A percentile compares a stretch with the other conserved stretches of the same genome.
These are phyloP conservation scores for Poecilia velifera DNA, from an alignment of 2,797 vertebrate genomes.

Conservation along the genomic window DNA sequence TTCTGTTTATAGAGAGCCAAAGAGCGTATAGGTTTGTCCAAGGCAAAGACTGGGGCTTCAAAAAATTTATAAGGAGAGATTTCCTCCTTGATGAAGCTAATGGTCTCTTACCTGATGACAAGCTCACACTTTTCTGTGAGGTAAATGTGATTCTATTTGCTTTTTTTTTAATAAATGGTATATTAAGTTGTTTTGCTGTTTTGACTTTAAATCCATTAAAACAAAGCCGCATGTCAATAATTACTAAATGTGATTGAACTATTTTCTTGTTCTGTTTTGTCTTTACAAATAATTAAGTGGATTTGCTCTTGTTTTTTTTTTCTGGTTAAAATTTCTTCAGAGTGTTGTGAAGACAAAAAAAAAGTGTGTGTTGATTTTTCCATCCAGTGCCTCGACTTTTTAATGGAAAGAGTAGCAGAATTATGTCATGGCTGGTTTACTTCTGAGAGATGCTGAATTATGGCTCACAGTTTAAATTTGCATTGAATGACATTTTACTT, in stretches of 20 bases:
- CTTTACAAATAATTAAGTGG: not conserved
- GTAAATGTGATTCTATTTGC: conserved; percentile 65
- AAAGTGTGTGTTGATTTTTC: not conserved
- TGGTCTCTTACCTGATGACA: conserved; percentile 97
- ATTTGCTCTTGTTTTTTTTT: not conserved
- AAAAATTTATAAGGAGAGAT: conserved; percentile 98
- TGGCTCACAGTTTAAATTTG: conserved; percentile 56
- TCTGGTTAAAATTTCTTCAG: not conserved
- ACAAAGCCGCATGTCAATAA: not conserved
- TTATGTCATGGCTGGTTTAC: conserved; percentile 21
- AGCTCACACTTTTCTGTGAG: conserved; percentile 98
- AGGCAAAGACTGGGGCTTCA: conserved; percentile 99
- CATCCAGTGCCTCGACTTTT: not conserved
- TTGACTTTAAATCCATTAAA: not conserved
- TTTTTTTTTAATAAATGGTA: not conserved
- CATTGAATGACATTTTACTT: conserved; percentile 77
- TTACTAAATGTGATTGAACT: not conserved
- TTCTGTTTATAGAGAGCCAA: conserved; percentile 91
- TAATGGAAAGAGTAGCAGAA: conserved; percentile 12
- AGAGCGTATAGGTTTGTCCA: conserved; percentile 99
- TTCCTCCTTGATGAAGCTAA: conserved; percentile 99
- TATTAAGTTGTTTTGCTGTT: not conserved
- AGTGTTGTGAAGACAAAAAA: not conserved
- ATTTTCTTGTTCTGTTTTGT: not conserved
- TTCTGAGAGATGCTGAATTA: conserved; percentile 13